Evolutionary conservation across 92 coral and sea anemone genomes (phyloP), one percentile per base, ranked within the genome.

Genomic region (Zoanthus sociatus): DNA sequence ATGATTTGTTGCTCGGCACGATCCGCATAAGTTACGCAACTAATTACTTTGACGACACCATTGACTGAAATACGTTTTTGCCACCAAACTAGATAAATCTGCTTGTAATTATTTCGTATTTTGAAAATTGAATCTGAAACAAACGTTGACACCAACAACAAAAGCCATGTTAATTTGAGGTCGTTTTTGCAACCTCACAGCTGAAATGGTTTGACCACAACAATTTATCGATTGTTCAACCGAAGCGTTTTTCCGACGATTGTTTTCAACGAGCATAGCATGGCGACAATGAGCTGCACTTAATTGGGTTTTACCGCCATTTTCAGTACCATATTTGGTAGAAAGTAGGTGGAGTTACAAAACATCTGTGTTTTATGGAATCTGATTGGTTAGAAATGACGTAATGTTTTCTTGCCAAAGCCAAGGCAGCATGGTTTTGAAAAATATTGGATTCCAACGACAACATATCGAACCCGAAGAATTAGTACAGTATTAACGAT

Each of bases 311-410:
- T 74, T 63, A 13, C 86, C 86, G 75, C 58, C 90, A 87, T 77
- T 55, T 47, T 14, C 30, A 51, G 46, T 37, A 26, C 98, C 96
- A 93, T 91, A 94, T 93, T 74, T 51, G 96, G 98, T 7, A 42
- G 76, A 67, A 53, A 21, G 77, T 4, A 70, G 90, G 94, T 88
- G 89, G 89, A 84, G 86, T 72, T 70, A 32, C 31, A 55, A 68
- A 67, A 54, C 81, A 61, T 46, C 68, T 83, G 55, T 20, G 77
- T 5, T 9, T 69, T 1, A 64, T 86, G 16, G 6, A 1, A n/a
- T 84, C 3, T 93, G 94, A 94, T 94, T 94, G 95, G 98, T 82
- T 48, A 1, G 73, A 79, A 60, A 91, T 94, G 98, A 94, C 84
- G 94, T 93, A 87, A 89, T 94, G 82, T 70, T 11, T 64, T 14